A percentile compares a stretch with the other conserved stretches of the same genome.
phyloP scores from a whole-genome alignment of 1,140 invertebrate species.

The Papilio xuthus region DNA sequence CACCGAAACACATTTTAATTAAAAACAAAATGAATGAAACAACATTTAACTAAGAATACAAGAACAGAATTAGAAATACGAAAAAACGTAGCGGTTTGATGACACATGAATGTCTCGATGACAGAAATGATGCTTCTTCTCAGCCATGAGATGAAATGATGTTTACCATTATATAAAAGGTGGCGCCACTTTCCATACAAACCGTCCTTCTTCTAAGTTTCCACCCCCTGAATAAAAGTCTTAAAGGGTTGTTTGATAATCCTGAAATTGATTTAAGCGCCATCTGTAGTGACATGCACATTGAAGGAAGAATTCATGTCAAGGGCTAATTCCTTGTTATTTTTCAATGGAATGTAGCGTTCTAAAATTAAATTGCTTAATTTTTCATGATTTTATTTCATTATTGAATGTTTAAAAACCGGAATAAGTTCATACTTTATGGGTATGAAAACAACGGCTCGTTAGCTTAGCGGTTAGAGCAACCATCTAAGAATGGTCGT shows the following conservation, averaged over 20 bases:
- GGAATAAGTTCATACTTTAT: slow-evolving; percentile 33
- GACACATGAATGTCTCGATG: too few species aligned
- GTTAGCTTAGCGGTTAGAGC: slow-evolving; percentile 13
- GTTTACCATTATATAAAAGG: too few species aligned
- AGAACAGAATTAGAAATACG: too few species aligned
- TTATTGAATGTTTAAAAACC: background rate
- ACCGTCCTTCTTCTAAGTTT: too few species aligned
- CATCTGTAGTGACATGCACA: background rate
- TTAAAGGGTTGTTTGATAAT: background rate
- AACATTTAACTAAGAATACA: too few species aligned
- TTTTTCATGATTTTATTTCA: background rate
- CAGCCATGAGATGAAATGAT: too few species aligned
- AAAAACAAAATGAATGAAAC: too few species aligned
- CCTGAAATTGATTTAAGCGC: background rate
- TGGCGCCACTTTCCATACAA: too few species aligned
- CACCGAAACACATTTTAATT: too few species aligned
- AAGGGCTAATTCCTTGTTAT: background rate
- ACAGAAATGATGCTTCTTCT: too few species aligned
- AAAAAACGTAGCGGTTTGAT: too few species aligned
- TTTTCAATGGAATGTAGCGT: background rate
- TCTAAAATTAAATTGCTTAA: background rate
- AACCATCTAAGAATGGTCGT: background rate
- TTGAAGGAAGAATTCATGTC: background rate
- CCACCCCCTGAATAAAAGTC: too few species aligned
- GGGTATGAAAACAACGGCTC: slow-evolving; percentile 14